These are phyloP conservation scores for Melikaiella ostensackeni DNA, from an alignment of 2,888 invertebrate genomes.

Conservation along the genomic window DNA sequence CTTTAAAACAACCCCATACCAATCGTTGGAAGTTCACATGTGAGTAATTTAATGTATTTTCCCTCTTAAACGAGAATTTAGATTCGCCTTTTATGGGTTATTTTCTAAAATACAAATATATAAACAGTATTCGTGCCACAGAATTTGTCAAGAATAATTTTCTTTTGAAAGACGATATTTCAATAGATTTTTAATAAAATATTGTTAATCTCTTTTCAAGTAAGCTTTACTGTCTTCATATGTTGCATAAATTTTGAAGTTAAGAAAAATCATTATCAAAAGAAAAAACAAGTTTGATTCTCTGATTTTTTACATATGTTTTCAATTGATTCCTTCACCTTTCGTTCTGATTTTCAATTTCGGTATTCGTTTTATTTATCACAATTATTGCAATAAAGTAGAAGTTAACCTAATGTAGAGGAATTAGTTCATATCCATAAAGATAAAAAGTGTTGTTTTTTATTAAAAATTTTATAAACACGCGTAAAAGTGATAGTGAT, in stretches of 20 bases:
- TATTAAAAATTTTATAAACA: not conserved
- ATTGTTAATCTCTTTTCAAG: too few species aligned
- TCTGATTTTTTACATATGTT: not conserved
- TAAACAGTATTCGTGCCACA: not conserved
- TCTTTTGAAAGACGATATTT: not conserved
- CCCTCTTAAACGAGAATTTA: not conserved
- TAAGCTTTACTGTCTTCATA: too few species aligned
- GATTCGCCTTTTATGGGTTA: not conserved
- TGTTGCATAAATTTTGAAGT: too few species aligned
- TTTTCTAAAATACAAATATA: not conserved
- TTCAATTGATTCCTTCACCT: not conserved
- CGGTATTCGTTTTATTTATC: not conserved
- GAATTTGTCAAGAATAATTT: not conserved
- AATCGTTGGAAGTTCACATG: conserved; percentile 74
- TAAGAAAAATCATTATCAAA: not conserved
- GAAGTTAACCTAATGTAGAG: not conserved
- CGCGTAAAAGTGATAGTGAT: not conserved
- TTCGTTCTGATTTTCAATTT: not conserved
- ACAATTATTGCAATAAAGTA: not conserved
- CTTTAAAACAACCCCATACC: conserved; percentile 67
- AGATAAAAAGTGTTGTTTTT: not conserved
- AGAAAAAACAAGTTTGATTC: not conserved
- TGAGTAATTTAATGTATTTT: conserved; percentile 60
- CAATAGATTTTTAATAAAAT: too few species aligned
- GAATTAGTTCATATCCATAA: not conserved